Percentiles rank a stretch among this genome's conserved stretches.
These are phyloP conservation scores for Dissostichus mawsoni DNA, from an alignment of 2,113 vertebrate species.

Conservation along the genomic window DNA sequence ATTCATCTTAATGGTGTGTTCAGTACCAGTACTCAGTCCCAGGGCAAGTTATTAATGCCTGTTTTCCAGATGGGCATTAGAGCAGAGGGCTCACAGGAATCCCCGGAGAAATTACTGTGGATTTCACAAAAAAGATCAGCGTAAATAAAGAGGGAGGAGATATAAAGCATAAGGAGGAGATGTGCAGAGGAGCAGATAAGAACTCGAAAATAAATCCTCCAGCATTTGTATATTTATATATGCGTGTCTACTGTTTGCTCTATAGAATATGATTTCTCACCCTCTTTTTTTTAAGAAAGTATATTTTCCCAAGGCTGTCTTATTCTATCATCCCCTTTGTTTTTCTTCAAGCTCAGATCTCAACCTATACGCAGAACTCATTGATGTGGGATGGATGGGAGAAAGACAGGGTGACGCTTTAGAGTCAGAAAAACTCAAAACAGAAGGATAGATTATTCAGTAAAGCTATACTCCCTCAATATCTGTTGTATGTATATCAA, in stretches of 20 bases:
- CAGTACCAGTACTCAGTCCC: slow-evolving; percentile 51
- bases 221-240: slow-evolving; percentile 36
- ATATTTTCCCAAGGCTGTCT: slow-evolving; percentile 18
- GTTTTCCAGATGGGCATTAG: slow-evolving; percentile 38
- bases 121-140: slow-evolving; percentile 33
- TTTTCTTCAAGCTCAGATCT: slow-evolving; percentile 34
- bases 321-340: slow-evolving; percentile 39
- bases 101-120: slow-evolving; percentile 56
- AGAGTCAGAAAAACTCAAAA: neutral
- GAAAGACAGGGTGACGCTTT: slow-evolving; percentile 30
- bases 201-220: slow-evolving; percentile 30
- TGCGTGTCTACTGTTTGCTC: slow-evolving; percentile 28
- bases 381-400: neutral
- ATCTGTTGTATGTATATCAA: too few relatives aligned
- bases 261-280: slow-evolving; percentile 34
- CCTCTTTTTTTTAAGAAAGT: slow-evolving; percentile 20
- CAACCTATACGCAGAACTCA: slow-evolving; percentile 19
- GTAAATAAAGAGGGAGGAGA: slow-evolving; percentile 42
- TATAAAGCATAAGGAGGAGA: slow-evolving; percentile 33
- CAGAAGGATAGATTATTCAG: neutral
- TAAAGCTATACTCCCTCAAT: neutral
- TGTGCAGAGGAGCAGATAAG: slow-evolving; percentile 30
- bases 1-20: slow-evolving; percentile 30
- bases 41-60: slow-evolving; percentile 67
- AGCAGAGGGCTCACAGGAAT: slow-evolving; percentile 21